Evolutionary conservation across 2,797 vertebrate genomes (phyloP).

Genomic region (Muscicapa striata): DNA sequence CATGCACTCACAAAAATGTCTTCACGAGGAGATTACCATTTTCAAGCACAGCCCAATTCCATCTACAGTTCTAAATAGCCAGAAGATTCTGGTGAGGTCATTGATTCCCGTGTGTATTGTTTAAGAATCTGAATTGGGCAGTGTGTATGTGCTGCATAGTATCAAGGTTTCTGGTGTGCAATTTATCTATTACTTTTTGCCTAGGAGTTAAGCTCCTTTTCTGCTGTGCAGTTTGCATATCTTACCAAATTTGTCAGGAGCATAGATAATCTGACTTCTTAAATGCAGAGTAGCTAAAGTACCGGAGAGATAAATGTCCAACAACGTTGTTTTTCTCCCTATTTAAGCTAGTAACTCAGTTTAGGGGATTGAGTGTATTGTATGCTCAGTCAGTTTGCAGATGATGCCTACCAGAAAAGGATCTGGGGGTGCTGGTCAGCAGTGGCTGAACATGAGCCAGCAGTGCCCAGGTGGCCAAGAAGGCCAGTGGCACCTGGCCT

Average conservation of each 20-base stretch:
- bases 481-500: neutral
- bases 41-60: neutral
- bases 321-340: neutral
- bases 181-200: neutral
- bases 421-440: rapidly evolving
- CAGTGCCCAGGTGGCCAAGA: neutral
- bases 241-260: neutral
- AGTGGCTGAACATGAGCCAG: neutral
- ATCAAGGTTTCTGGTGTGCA: neutral
- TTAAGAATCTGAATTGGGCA: neutral
- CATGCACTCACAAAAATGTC: neutral
- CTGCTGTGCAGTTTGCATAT: neutral
- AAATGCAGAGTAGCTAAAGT: neutral
- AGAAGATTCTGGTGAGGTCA: neutral
- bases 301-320: neutral
- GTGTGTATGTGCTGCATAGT: neutral
- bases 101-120: neutral
- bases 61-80: neutral
- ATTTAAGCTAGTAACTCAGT: neutral
- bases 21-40: neutral
- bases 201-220: neutral
- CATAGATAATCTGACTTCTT: neutral
- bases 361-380: neutral
- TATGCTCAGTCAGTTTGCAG: neutral
- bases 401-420: neutral